Conservation (phyloP, 1,140 invertebrate genomes). For the Thalassaphorura encarpata region DNA sequence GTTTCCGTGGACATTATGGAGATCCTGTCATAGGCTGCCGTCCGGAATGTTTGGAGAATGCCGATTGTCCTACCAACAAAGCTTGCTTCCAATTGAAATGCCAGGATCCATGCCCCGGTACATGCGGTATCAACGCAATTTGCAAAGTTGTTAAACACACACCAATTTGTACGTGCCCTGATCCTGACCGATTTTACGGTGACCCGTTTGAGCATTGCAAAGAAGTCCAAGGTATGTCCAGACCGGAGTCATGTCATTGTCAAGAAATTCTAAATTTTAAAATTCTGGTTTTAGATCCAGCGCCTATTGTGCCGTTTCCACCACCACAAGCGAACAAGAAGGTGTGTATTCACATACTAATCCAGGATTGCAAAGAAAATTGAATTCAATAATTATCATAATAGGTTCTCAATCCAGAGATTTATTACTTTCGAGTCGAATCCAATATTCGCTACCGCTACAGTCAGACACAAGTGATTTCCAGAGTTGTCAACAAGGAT, state of each 20-base stretch:
- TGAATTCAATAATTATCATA: too few relatives aligned
- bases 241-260: too few relatives aligned
- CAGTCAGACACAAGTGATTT: conserved; percentile 47
- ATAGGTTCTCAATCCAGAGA: conserved; percentile 30
- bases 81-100: conserved; percentile 48
- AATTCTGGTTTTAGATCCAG: too few relatives aligned
- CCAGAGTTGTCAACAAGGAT: conserved; percentile 47
- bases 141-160: conserved; percentile 46
- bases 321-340: too few relatives aligned
- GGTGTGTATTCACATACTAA: too few relatives aligned
- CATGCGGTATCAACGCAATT: conserved; percentile 65
- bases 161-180: conserved; percentile 21
- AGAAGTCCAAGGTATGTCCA: too few relatives aligned
- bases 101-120: conserved; percentile 46
- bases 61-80: conserved; percentile 55
- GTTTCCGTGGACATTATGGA: conserved; percentile 53
- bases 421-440: conserved; percentile 45
- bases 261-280: too few relatives aligned
- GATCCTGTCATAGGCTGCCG: conserved; percentile 51
- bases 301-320: too few relatives aligned
- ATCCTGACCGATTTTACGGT: too few relatives aligned
- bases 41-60: conserved; percentile 46
- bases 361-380: too few relatives aligned
- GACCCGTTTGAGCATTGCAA: conserved; percentile 9
- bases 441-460: conserved; percentile 50